A percentile compares a stretch with the other conserved stretches of the same genome.
Evolutionary conservation across 2,888 invertebrate genomes (phyloP).

Genomic region (Linhomoeus sp.): DNA sequence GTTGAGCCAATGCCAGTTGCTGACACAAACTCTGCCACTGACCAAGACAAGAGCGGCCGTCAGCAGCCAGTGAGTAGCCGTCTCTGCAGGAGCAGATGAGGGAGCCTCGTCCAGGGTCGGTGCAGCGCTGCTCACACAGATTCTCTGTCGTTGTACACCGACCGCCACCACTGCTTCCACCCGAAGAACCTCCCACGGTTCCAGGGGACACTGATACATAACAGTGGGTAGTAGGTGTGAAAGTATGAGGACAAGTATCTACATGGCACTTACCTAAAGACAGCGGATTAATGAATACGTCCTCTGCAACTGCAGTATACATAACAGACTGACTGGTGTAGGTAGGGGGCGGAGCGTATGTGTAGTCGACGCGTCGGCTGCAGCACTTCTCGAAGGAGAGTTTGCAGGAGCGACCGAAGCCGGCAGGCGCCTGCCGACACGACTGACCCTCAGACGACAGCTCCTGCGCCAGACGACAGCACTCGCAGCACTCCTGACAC

Average conservation of each 20-base stretch:
- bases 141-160: background rate
- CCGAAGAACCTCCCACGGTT: too few relatives aligned
- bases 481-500: constrained; percentile 8
- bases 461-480: constrained; percentile 6
- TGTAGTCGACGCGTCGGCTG: background rate
- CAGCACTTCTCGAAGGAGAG: constrained; percentile 5
- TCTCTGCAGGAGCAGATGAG: background rate
- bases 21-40: too few relatives aligned
- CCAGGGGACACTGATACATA: too few relatives aligned
- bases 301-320: too few relatives aligned
- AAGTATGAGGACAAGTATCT: too few relatives aligned
- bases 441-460: background rate
- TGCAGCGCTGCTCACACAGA: background rate
- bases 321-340: too few relatives aligned
- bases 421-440: background rate
- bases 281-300: constrained; percentile 1
- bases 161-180: too few relatives aligned
- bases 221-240: background rate
- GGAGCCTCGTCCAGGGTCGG: too few relatives aligned
- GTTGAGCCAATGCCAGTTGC: too few relatives aligned
- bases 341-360: background rate
- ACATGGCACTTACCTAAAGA: too few relatives aligned
- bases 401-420: constrained; percentile 3
- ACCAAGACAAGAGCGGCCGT: background rate
- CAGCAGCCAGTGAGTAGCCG: background rate